Evolutionary conservation across 2,797 vertebrate species (phyloP).

Genomic region (Megaceryle alcyon): DNA sequence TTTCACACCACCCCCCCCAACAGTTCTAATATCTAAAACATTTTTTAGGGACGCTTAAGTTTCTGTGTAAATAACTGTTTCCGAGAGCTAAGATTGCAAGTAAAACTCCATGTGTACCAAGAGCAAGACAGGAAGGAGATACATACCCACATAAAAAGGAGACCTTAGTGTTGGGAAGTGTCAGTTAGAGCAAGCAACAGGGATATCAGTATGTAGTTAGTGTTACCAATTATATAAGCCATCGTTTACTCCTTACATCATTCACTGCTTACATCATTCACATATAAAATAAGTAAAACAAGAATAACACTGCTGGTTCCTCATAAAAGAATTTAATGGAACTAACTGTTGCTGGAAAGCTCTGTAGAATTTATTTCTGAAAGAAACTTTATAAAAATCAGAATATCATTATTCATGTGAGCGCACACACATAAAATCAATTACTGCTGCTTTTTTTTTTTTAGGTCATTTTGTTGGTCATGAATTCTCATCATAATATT

Average conservation of each 20-base stretch:
- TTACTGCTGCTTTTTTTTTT: background rate
- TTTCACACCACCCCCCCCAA: background rate
- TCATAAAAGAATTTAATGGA: background rate
- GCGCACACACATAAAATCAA: background rate
- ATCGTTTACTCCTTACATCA: background rate
- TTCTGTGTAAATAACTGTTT: background rate
- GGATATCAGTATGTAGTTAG: background rate
- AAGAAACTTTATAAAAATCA: background rate
- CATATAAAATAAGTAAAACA: background rate
- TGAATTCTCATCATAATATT: background rate
- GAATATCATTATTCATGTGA: background rate
- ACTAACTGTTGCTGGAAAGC: background rate
- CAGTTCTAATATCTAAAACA: background rate
- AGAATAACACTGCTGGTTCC: background rate
- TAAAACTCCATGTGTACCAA: background rate
- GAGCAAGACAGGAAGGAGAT: background rate
- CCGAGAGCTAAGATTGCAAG: background rate
- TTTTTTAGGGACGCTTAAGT: background rate
- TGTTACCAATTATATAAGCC: background rate
- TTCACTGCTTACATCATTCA: background rate
- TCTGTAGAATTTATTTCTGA: background rate
- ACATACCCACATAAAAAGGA: background rate
- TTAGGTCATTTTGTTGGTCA: background rate
- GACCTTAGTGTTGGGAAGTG: background rate
- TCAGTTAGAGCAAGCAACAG: background rate